Percentiles rank a stretch among this genome's conserved stretches.
phyloP scores from a whole-genome alignment of 1,140 invertebrate genomes.

The Panulirus ornatus region DNA sequence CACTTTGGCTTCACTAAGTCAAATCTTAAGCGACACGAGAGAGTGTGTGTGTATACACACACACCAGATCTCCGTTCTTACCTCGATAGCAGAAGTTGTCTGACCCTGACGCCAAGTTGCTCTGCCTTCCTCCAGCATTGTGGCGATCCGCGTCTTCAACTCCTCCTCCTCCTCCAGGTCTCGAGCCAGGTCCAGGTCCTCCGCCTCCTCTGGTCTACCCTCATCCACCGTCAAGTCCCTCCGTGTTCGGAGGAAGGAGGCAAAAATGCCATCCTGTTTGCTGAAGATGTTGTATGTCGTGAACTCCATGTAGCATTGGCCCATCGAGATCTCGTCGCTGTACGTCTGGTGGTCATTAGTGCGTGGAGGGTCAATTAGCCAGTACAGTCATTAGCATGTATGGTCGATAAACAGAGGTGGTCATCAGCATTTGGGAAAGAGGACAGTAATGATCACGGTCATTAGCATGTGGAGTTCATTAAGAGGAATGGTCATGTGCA shows the following conservation, averaged over 20 bases:
- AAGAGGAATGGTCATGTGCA: too few relatives aligned
- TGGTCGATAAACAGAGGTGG: too few relatives aligned
- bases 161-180: not conserved
- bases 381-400: not conserved
- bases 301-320: conserved; percentile 74
- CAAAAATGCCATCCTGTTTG: conserved; percentile 63
- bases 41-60: too few relatives aligned
- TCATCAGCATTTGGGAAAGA: too few relatives aligned
- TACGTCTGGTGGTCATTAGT: not conserved
- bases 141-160: too few relatives aligned
- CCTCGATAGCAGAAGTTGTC: not conserved
- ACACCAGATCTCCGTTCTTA: not conserved
- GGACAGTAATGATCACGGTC: not conserved
- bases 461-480: not conserved
- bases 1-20: too few relatives aligned
- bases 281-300: conserved; percentile 68
- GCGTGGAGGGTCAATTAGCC: not conserved
- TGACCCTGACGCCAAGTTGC: not conserved
- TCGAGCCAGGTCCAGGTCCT: not conserved
- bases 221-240: not conserved
- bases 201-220: not conserved
- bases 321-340: conserved; percentile 64
- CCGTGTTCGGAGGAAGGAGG: conserved; percentile 28
- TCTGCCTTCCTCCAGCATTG: not conserved
- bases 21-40: too few relatives aligned